A percentile compares a stretch with the other conserved stretches of the same genome.
phyloP scores from a whole-genome alignment of 2,113 vertebrate genomes.

The Chamaea fasciata region DNA sequence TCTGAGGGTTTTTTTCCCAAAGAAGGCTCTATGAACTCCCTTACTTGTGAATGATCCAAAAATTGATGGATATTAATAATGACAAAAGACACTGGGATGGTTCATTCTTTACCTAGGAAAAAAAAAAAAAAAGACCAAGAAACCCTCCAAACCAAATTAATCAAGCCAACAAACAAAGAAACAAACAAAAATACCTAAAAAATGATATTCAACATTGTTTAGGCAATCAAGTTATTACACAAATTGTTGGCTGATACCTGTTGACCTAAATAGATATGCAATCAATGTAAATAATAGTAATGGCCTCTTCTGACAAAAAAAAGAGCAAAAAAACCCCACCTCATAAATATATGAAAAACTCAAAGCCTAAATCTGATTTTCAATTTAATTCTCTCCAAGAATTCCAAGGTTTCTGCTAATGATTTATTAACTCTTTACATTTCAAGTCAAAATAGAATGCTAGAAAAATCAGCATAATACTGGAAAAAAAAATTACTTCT shows the following conservation, averaged over 20 bases:
- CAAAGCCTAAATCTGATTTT: not conserved
- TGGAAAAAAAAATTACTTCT: not conserved
- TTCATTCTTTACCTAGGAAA: not conserved
- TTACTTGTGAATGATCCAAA: not conserved
- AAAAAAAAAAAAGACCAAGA: not conserved
- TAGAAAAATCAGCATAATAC: not conserved
- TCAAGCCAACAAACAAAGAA: not conserved
- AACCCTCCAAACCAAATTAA: not conserved
- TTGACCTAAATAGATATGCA: not conserved
- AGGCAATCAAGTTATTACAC: not conserved
- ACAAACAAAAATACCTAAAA: not conserved
- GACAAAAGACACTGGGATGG: not conserved
- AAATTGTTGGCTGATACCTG: not conserved
- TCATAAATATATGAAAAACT: not conserved
- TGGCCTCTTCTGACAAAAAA: not conserved
- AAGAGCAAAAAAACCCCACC: accelerated
- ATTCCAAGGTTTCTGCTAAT: not conserved
- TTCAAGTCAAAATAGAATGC: not conserved
- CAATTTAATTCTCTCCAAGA: not conserved
- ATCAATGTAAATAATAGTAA: not conserved
- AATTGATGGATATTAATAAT: not conserved
- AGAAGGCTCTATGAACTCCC: not conserved
- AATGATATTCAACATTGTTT: not conserved
- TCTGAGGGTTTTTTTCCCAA: not conserved
- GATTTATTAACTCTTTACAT: not conserved